phyloP scores from a whole-genome alignment of 92 coral and sea anemone species.

The Bergia sp. region DNA sequence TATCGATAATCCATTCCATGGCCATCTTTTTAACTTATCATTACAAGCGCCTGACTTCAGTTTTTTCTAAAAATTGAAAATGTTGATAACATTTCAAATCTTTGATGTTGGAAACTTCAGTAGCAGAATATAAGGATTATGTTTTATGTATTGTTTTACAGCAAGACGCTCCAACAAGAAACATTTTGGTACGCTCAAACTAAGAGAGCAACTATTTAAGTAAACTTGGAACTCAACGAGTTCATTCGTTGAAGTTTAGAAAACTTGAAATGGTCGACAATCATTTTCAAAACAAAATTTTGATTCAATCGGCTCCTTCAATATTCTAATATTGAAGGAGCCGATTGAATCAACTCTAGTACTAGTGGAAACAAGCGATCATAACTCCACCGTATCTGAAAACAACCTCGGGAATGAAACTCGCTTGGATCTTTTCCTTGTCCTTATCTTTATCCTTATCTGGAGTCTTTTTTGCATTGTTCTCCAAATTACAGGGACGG shows the following conservation, averaged over 20 bases:
- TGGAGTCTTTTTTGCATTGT: background rate
- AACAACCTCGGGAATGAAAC: background rate
- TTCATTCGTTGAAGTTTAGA: too few relatives aligned
- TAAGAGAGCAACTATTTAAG: background rate
- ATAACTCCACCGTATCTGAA: constrained; percentile 4
- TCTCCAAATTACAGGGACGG: background rate
- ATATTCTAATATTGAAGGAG: too few relatives aligned
- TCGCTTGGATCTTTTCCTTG: background rate
- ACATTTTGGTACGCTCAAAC: background rate
- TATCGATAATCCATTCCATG: too few relatives aligned
- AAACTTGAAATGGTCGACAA: background rate
- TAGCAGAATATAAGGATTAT: background rate
- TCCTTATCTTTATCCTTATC: constrained; percentile 16
- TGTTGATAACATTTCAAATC: too few relatives aligned
- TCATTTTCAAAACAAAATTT: background rate
- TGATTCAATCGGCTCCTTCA: background rate
- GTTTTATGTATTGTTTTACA: background rate
- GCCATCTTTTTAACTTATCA: too few relatives aligned
- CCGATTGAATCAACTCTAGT: background rate
- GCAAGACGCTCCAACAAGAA: background rate
- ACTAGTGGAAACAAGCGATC: background rate
- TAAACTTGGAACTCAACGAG: too few relatives aligned
- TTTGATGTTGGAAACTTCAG: too few relatives aligned
- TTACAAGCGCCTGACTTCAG: too few relatives aligned
- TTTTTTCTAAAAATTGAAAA: too few relatives aligned